Base-by-base conservation (phyloP, 2,113 vertebrate species). In the Prochilodus magdalenae region DNA sequence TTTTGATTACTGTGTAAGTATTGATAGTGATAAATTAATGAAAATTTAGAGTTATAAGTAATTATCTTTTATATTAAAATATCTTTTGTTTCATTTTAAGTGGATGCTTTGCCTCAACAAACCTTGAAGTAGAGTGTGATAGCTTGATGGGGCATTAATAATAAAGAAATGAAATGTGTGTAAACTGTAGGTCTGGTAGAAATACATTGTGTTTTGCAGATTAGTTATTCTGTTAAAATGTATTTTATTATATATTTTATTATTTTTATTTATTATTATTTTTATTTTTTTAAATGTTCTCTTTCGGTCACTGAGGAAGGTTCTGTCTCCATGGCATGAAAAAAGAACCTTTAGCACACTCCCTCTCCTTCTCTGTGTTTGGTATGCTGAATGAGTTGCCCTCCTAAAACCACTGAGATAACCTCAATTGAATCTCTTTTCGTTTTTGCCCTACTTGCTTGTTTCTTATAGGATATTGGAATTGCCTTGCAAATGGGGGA, bases 401-500 rank as follows among this genome's bases (percentile, higher is more conserved):
- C 40, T 16, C 15, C 62, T 75, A 75, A 47, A 81, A 69, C 47
- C 80, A 67, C 49, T 53, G 73, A 69, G 24, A 62, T 60, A 62
- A 33, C 15, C 81, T 71, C 53, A 40, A 36, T 60, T 49, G 49
- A 74, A 27, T 44, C 73, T 69, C 15, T 66, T 40, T 62, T 79
- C 22, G 62, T 77, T 6, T 49, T 47, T 79, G 2, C 13, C 26
- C 73, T 44, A 36, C 66, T 60, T 82, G 20, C 55, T 33, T 66
- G 63, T 49, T 77, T 78, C 51, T 77, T 53, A 62, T 24, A 63
- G 53, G 27, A 75, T 78, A 49, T 22, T 2, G 53, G 75, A 74
- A 79, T 82, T 78, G 71, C 62, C 59, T 77, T 82, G 47, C 71
- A 82, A 77, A 69, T 53, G 26, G 66, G 62, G 40, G 51, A 79